Base-by-base conservation (phyloP, 1,140 invertebrate species). In the Bradynema listronoti region DNA sequence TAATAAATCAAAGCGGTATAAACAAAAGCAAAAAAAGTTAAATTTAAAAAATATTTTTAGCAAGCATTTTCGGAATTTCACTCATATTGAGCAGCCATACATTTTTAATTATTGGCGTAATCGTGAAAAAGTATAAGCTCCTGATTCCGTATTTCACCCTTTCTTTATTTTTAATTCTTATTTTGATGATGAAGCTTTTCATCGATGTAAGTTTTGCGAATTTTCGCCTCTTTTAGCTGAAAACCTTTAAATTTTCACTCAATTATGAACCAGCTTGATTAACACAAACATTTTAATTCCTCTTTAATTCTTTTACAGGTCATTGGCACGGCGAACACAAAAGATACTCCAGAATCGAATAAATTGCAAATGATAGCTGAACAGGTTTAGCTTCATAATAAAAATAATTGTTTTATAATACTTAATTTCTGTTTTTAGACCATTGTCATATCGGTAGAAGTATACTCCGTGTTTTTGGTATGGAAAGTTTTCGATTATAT, bases 101-200 rank as follows among this genome's bases (percentile, higher is more conserved):
- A 24, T 60, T 60, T 22, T 32, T 60, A 2, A 50, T 56, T 11
- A 59, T 60, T 29, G 58, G 58, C 19, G 58, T 60, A 16, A 41
- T 60, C 0, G 29, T 59, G 9, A 60, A 56, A 46, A 60, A 45
- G 6, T 64, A 64, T 34, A 64, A 43, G 14, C 50, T 64, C 36
- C 16, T 64, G 24, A 64, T 61, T 24, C 62, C 62, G 19, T 64
- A 64, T 42, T 63, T 64, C 27, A 64, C 62, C 5, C 46, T 64
- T 9, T 64, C 56, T 33, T 42, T 64, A 1, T 22, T 64, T 19
- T 32, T 64, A 29, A 64, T 64, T 27, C 52, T 64, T 16, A 43
- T 60, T 3, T 50, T 64, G 16, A 64, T 49, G 14, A 42, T 64
- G 19, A 64, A 64, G 33, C 49, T 64, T 36, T 64, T 64, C 24